Base-by-base conservation (phyloP, 2,888 invertebrate genomes). In the Lydus trimaculatus region DNA sequence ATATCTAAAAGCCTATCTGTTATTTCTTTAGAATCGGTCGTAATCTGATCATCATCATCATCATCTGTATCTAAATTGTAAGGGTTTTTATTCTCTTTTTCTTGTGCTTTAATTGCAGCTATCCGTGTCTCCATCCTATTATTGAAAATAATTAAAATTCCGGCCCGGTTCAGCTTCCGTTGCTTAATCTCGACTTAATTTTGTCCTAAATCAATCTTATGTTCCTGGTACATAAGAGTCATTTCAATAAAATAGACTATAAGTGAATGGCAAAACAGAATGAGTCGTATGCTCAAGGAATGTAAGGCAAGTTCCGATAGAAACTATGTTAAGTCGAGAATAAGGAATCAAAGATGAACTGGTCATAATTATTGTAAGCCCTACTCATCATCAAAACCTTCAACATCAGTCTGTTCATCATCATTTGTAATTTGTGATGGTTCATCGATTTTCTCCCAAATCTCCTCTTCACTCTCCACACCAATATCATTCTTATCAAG, bases 401-500 rank as follows among this genome's bases (percentile, higher is more conserved):
- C 71, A 25, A 67, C 56, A 65, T 72, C 66, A 65, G 63, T 62
- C 61, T 62, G 58, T 23, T 64, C 65, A 13, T 61, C 61, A 31
- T 61, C 58, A 60, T 17, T 13, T 17, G 9, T 36, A 48, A 39
- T 39, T 39, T 69, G 65, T 25, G 68, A 69, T 20, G 70, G 58
- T 52, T 74, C 70, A 36, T 79, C 74, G 15, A 78, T 76, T 64
- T 81, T 80, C 69, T 87, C 88, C 73, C 80, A 81, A 70, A 88
- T 85, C 80, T 89, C 89, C 39, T 88, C 88, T 74, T 89, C 88
- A 78, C 87, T 88, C 72, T 88, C 88, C 65, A 81, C 76, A 63
- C 78, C 80, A 67, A 80, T 75, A 73, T 86, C 87, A 61, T 75
- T 76, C 71, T 82, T 85, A 81, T 90, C 90, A 31, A 90, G 83